These are phyloP conservation scores for Cyanistes caeruleus DNA, from an alignment of 2,113 vertebrate genomes.

Conservation along the genomic window DNA sequence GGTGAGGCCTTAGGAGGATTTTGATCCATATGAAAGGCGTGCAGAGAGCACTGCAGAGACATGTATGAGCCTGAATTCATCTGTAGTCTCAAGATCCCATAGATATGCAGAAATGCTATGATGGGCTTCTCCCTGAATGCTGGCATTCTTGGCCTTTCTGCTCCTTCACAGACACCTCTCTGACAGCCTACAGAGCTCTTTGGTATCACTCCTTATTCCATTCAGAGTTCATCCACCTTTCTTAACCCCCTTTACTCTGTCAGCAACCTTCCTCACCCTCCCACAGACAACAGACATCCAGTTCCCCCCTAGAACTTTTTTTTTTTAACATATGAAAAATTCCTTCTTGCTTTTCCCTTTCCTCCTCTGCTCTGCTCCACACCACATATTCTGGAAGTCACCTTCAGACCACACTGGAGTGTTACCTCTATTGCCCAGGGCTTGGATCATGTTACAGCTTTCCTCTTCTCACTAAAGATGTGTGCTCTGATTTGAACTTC, in stretches of 20 bases:
- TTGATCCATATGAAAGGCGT: neutral
- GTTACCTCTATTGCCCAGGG: conserved; percentile 54
- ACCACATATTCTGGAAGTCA: conserved; percentile 44
- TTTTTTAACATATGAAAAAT: neutral
- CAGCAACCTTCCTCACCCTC: neutral
- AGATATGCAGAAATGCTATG: neutral
- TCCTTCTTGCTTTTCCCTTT: neutral
- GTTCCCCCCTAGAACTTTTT: neutral
- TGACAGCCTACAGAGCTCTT: neutral
- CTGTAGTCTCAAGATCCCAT: neutral
- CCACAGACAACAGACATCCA: neutral
- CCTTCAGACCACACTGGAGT: conserved; percentile 59
- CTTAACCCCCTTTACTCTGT: conserved; percentile 2
- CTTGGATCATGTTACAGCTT: conserved; percentile 51
- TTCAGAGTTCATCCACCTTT: conserved; percentile 24
- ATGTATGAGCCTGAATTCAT: neutral
- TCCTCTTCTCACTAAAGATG: conserved; percentile 41
- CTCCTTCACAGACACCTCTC: neutral
- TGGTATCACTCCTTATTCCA: neutral
- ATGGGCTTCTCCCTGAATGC: neutral
- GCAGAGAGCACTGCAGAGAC: neutral
- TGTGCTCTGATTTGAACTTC: conserved; percentile 67
- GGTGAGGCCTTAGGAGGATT: neutral
- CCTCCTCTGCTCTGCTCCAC: neutral
- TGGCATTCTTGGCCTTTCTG: neutral